Base-by-base conservation (phyloP, 2,888 invertebrate genomes). In the Diplolepis rosae region DNA sequence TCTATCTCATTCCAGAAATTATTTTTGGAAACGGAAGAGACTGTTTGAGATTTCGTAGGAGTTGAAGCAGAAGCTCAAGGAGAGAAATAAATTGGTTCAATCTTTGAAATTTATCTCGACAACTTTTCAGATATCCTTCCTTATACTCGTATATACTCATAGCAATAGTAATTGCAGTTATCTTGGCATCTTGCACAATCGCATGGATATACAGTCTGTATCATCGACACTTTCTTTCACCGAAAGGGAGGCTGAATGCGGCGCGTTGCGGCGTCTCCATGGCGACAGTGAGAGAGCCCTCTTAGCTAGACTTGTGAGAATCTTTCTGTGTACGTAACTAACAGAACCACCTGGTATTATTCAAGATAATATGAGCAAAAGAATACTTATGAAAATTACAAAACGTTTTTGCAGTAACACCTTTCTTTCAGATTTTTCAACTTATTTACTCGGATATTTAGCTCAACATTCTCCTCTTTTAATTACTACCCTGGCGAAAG, bases 251-350 rank as follows among this genome's bases (percentile, higher is more conserved):
- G 4, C 45, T 9, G 77, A n/a, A 74, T 18, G 39, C 48, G 65
- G 52, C 72, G 69, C 72, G 70, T 77, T 77, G 80, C 73, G 82
- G 82, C 77, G 82, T 82, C 78, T 76, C 82, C 84, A 82, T 83
- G 79, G 79, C 77, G 74, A 81, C 82, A 79, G 65, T 68, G 67
- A 30, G 68, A 28, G 48, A 22, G 13, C 48, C 66, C 30, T 66
- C 50, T 42, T 48, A 32, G 32, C 13, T 32, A 15, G 48, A 48
- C 18, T 27, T 32, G 48, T 30, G 48, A 30, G 24, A 22, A 24
- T 45, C 27, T 27, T 39, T 51, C 28, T 52, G 50, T 39, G 39
- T 18, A 15, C n/a, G 4, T 54, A 30, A 54, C 54, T 54, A 32
- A 54, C 30, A 28, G 30, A 30, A 28, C 52, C 18, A 15, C 54